Evolutionary conservation across 2,888 invertebrate species (phyloP), one percentile per base, ranked within the genome.

Genomic region (Odontothrips loti): DNA sequence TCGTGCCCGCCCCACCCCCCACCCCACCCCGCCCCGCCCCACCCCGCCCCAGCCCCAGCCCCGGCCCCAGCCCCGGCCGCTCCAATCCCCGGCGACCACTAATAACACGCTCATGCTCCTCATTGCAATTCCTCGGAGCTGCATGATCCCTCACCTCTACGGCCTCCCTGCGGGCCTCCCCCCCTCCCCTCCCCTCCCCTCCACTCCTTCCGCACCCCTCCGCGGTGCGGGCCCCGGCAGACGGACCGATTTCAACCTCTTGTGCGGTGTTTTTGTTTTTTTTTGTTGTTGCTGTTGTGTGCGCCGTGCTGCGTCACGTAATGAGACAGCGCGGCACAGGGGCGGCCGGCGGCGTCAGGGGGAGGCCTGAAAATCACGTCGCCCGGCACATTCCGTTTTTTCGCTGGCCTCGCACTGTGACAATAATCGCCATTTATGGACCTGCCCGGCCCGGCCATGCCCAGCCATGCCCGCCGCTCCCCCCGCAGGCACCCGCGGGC

Each of bases 11-110:
- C n/a, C n/a, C n/a, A n/a, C n/a, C n/a, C n/a, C n/a, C n/a, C n/a
- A n/a, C n/a, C n/a, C n/a, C n/a, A n/a, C n/a, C n/a, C n/a, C n/a
- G n/a, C n/a, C n/a, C n/a, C n/a, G n/a, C n/a, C n/a, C n/a, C n/a
- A 20, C n/a, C 68, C 68, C 23, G n/a, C 68, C 68, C 63, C 20
- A 63, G 48, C 10, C 48, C 48, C 48, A 51, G 58, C 20, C 34
- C 6, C 34, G 34, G 34, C 34, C 6, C n/a, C 34, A 6, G 34
- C 34, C 34, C 6, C 58, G 58, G 10, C 58, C 17, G 15, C 63
- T 68, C n/a, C 68, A 68, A 68, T 75, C 68, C 68, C 68, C 68
- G 68, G 27, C 68, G 68, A 75, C 68, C 68, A 75, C 68, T 75
- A 75, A 75, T 75, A 75, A 75, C 68, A 75, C 27, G 68, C 58